A percentile compares a stretch with the other conserved stretches of the same genome.
Conservation (phyloP, 2,888 invertebrate genomes). For the Linyphia triangularis region DNA sequence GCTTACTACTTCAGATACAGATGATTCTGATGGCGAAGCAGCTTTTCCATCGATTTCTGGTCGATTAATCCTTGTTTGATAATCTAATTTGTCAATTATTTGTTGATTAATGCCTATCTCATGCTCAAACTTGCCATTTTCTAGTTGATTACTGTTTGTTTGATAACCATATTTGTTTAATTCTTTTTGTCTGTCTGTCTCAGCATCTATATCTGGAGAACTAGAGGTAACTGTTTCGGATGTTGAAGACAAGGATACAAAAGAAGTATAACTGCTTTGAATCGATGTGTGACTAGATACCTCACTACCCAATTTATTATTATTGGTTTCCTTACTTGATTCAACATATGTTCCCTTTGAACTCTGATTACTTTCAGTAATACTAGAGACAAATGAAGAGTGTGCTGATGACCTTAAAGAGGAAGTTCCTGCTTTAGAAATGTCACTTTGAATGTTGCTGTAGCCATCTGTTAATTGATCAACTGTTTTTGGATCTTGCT, state of each 20-base stretch:
- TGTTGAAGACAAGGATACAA: background rate
- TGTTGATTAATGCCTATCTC: too few species aligned
- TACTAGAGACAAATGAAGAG: background rate
- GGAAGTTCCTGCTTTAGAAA: background rate
- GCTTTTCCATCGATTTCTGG: background rate
- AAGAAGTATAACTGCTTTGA: background rate
- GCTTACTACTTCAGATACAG: slow-evolving; percentile 59
- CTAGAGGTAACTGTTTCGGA: slow-evolving; percentile 5
- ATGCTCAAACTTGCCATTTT: too few species aligned
- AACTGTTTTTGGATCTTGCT: background rate
- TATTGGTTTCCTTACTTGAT: background rate
- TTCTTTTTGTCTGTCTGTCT: too few species aligned
- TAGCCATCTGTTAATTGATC: background rate
- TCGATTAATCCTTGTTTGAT: background rate
- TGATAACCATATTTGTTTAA: too few species aligned
- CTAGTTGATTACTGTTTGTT: too few species aligned
- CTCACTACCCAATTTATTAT: background rate
- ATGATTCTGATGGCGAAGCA: slow-evolving; percentile 44
- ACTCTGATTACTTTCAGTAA: background rate
- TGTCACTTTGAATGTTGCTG: background rate
- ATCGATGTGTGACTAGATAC: background rate
- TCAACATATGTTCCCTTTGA: background rate
- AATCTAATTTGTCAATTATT: too few species aligned
- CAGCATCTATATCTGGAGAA: background rate
- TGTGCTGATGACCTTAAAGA: background rate